Conservation (phyloP, 1,140 invertebrate genomes). For the Drosophila punjabiensis region DNA sequence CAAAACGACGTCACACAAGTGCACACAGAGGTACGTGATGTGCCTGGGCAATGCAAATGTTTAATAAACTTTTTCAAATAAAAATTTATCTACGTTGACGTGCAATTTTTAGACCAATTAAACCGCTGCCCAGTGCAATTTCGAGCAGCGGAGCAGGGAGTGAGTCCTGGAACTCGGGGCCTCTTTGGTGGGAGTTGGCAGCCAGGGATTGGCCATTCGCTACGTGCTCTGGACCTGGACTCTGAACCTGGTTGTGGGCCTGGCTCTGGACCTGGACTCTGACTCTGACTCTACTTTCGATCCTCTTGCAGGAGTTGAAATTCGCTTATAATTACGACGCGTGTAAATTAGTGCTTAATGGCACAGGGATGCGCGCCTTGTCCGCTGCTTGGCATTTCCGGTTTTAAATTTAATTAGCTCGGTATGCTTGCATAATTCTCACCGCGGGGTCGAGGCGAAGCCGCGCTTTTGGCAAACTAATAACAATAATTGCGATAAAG, state of each 20-base stretch:
- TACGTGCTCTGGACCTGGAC: slow-evolving; percentile 22
- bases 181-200: background rate
- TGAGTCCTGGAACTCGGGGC: background rate
- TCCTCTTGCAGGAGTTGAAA: slow-evolving; percentile 9
- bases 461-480: slow-evolving; percentile 68
- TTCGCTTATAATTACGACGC: slow-evolving; percentile 47
- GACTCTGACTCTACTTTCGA: slow-evolving; percentile 13
- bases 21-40: slow-evolving; percentile 60
- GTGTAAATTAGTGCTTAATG: slow-evolving; percentile 63
- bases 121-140: slow-evolving; percentile 43
- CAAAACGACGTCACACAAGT: slow-evolving; percentile 59
- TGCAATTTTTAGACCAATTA: slow-evolving; percentile 83
- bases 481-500: slow-evolving; percentile 83
- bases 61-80: slow-evolving; percentile 84
- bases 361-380: slow-evolving; percentile 27
- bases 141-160: background rate
- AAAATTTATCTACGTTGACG: slow-evolving; percentile 82
- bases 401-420: slow-evolving; percentile 77
- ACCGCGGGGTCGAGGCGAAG: slow-evolving; percentile 4
- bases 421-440: slow-evolving; percentile 57
- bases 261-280: background rate
- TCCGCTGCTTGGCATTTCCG: slow-evolving; percentile 47
- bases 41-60: slow-evolving; percentile 75
- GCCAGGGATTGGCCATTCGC: slow-evolving; percentile 11
- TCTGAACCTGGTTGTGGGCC: background rate